Evolutionary conservation across 2,888 invertebrate species (phyloP), one percentile per base, ranked within the genome.

Genomic region (Leptarthrus brevirostris): DNA sequence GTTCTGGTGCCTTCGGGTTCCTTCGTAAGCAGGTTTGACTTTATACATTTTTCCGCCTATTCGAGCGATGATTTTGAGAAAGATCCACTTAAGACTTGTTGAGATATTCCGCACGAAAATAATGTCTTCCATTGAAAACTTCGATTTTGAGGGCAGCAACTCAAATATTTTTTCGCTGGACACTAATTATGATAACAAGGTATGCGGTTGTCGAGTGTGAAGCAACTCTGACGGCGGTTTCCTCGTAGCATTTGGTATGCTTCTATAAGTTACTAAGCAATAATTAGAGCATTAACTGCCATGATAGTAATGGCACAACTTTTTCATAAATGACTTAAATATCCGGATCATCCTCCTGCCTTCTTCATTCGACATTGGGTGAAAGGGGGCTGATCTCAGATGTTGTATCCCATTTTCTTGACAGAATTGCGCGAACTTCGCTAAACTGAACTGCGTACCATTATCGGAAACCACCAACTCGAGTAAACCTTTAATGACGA

Each of bases 261-360:
- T 16, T 49, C 49, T 49, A 18, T 49, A 49, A 49, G n/a, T n/a
- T n/a, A n/a, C n/a, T n/a, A n/a, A n/a, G 18, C 8, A 8, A 18
- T 49, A 6, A 49, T 16, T 18, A 49, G 16, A 20, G 49, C 16
- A 18, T 47, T 47, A 10, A 49, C 16, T 10, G n/a, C n/a, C n/a
- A 2, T 49, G 4, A 49, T 18, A 10, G 2, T 10, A 3, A 49
- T 49, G 12, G 44, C 49, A 16, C 49, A 4, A 18, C 49, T 49
- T 49, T 18, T 16, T 18, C 18, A 20, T n/a, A n/a, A n/a, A n/a
- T n/a, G n/a, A n/a, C 20, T 49, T 8, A 49, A 49, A 49, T 49
- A 18, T 6, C 2, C 2, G 16, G 16, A 16, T n/a, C n/a, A n/a
- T n/a, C n/a, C n/a, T n/a, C n/a, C n/a, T n/a, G 79, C 79, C 72